Evolutionary conservation across 2,888 invertebrate genomes (phyloP).

Genomic region (Sarcophaga caerulescens): DNA sequence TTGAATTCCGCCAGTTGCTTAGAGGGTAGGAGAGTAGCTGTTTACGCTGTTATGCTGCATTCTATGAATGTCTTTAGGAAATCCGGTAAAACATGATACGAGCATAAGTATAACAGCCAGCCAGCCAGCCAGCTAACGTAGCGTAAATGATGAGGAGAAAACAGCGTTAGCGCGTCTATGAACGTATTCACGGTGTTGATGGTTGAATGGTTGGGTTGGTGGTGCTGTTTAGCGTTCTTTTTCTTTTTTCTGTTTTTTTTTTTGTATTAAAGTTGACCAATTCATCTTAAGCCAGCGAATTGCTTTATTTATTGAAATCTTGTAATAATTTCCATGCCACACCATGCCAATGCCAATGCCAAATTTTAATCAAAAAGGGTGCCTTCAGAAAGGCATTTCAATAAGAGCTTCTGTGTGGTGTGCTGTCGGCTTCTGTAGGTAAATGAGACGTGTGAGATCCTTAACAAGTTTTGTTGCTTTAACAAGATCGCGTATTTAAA

Average conservation of each 20-base stretch:
- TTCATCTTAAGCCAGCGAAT: constrained; percentile 43
- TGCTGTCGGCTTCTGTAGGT: neutral
- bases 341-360: neutral
- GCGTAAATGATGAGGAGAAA: constrained; percentile 8
- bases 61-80: constrained; percentile 68
- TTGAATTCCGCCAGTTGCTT: constrained; percentile 38
- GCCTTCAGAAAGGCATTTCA: constrained; percentile 11
- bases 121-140: constrained; percentile 1
- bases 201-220: constrained; percentile 27
- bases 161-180: constrained; percentile 17
- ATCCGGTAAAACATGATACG: constrained; percentile 68
- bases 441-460: constrained; percentile 68
- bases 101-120: constrained; percentile 29
- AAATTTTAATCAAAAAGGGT: constrained; percentile 55
- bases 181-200: constrained; percentile 10
- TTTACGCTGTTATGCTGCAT: constrained; percentile 33
- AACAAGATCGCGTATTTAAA: constrained; percentile 46
- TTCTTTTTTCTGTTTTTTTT: neutral
- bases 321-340: constrained; percentile 36
- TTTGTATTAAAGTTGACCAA: constrained; percentile 55
- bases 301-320: constrained; percentile 12
- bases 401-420: neutral
- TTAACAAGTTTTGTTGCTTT: constrained; percentile 61
- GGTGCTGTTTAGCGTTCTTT: constrained; percentile 37
- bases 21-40: constrained; percentile 28